These are phyloP conservation scores for Athalia cordata DNA, from an alignment of 2,888 invertebrate genomes.

Conservation along the genomic window DNA sequence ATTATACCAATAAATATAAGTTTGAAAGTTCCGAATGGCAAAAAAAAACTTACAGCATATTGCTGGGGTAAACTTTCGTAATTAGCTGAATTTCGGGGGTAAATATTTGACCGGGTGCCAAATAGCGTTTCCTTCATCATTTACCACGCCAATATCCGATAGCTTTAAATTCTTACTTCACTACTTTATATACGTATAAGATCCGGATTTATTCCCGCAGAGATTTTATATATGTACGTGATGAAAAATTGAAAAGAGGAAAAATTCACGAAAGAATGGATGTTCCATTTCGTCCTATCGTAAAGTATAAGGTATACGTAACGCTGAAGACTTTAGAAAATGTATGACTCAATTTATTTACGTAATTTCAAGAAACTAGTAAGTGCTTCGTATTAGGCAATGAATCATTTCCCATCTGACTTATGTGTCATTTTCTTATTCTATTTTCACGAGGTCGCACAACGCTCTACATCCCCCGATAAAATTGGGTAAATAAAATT, in stretches of 20 bases:
- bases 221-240: too few relatives aligned
- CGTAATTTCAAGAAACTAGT: neutral
- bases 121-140: neutral
- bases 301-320: neutral
- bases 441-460: too few relatives aligned
- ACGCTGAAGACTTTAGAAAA: neutral
- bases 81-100: slow-evolving; percentile 12
- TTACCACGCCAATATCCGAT: neutral
- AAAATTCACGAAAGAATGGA: slow-evolving; percentile 20
- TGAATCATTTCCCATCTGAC: neutral
- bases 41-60: neutral
- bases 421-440: neutral
- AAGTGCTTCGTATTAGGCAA: neutral
- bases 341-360: slow-evolving; percentile 4
- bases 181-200: neutral
- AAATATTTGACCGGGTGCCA: neutral
- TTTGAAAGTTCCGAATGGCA: neutral
- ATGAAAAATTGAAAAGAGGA: too few relatives aligned
- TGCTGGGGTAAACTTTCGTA: slow-evolving; percentile 5
- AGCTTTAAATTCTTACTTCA: neutral
- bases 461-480: neutral
- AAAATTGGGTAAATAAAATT: slow-evolving; percentile 21
- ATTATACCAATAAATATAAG: slow-evolving; percentile 1
- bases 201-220: slow-evolving; percentile 7
- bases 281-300: neutral